Conservation (phyloP, 2,797 vertebrate species). For the Scleropages formosus region DNA sequence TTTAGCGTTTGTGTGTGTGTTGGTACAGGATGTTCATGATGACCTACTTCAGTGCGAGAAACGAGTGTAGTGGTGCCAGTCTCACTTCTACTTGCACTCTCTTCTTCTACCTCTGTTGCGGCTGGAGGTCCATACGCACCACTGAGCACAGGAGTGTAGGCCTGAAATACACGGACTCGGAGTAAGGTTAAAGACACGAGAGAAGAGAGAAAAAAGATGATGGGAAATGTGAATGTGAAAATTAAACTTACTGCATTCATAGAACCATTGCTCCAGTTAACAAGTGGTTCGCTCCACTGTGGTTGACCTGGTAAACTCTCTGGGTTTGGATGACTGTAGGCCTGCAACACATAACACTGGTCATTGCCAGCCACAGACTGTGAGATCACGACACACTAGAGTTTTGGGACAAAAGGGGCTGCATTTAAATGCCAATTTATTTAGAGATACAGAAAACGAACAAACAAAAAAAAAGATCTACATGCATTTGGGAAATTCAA, state of each 20-base stretch:
- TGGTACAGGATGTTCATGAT: not conserved
- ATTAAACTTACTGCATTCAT: not conserved
- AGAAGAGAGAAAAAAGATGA: not conserved
- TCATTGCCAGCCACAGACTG: not conserved
- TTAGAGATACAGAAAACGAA: not conserved
- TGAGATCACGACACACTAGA: not conserved
- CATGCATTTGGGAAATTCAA: not conserved
- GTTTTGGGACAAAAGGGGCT: not conserved
- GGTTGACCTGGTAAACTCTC: conserved; percentile 7
- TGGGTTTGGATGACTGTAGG: conserved; percentile 1
- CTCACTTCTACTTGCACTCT: conserved; percentile 40
- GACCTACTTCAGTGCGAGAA: conserved; percentile 45
- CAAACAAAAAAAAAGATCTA: not conserved
- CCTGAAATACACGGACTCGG: conserved; percentile 39
- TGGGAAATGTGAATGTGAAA: conserved; percentile 1
- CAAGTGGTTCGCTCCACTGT: not conserved
- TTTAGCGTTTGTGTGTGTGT: not conserved
- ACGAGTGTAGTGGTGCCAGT: conserved; percentile 41
- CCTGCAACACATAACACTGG: conserved; percentile 13
- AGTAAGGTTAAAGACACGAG: not conserved
- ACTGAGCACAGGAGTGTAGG: conserved; percentile 44
- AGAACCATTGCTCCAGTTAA: not conserved
- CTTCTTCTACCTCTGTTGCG: conserved; percentile 20
- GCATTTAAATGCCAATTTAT: not conserved
- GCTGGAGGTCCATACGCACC: conserved; percentile 27